A percentile compares a stretch with the other conserved stretches of the same genome.
Conservation (phyloP, 2,113 vertebrate species). For the Dasyprocta punctata region DNA sequence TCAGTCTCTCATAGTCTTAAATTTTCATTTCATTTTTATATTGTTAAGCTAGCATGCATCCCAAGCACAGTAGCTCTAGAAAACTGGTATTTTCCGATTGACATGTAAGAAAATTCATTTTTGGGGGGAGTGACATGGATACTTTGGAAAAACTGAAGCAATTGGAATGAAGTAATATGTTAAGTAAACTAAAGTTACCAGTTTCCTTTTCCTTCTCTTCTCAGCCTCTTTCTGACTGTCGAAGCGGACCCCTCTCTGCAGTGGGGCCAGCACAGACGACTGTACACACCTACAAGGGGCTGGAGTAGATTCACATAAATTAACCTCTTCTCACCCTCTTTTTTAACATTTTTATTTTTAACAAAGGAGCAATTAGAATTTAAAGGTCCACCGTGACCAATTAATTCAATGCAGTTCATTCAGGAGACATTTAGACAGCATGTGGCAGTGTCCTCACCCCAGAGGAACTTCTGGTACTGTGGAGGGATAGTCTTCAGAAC, state of each 20-base stretch:
- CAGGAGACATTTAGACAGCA: conserved; percentile 29
- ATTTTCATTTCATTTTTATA: background rate
- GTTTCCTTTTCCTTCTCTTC: background rate
- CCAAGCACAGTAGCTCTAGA: background rate
- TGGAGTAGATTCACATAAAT: background rate
- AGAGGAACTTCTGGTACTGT: background rate
- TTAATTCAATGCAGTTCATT: conserved; percentile 19
- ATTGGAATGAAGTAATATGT: background rate
- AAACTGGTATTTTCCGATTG: background rate
- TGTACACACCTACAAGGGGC: background rate
- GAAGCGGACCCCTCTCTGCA: background rate
- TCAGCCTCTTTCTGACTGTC: background rate
- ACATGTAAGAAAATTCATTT: background rate
- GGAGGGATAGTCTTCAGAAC: background rate
- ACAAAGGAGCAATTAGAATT: conserved; percentile 52
- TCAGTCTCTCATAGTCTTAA: background rate
- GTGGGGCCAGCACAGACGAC: background rate
- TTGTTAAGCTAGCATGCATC: background rate
- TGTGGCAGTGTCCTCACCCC: background rate
- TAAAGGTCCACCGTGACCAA: conserved; percentile 53
- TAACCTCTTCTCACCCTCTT: background rate
- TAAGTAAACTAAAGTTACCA: background rate
- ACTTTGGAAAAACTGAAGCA: background rate
- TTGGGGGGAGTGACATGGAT: background rate
- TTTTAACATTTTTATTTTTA: conserved; percentile 44